Evolutionary conservation across 1,140 invertebrate genomes (phyloP).

Genomic region (Drosophila azteca): DNA sequence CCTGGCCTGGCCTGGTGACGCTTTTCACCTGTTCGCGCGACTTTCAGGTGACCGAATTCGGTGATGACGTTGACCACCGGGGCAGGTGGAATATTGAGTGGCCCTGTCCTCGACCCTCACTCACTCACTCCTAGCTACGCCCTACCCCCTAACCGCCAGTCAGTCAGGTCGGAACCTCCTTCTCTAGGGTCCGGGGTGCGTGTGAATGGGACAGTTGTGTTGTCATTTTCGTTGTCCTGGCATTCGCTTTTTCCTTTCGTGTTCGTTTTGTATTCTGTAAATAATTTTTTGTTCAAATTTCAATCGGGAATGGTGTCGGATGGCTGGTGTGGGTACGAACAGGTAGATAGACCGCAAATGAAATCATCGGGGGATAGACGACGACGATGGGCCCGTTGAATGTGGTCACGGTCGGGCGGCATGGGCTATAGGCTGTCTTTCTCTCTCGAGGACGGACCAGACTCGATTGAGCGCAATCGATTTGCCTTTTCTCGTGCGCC

Average conservation of each 20-base stretch:
- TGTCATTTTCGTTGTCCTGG: constrained; percentile 33
- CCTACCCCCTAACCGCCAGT: no score
- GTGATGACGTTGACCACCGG: constrained; percentile 69
- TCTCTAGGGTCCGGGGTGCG: constrained; percentile 39
- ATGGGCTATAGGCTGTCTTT: constrained; percentile 36
- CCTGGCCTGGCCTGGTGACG: constrained; percentile 19
- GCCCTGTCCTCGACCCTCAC: neutral
- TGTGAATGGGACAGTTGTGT: constrained; percentile 65
- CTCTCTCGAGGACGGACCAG: constrained; percentile 20
- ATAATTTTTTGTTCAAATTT: constrained; percentile 50
- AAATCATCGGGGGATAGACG: constrained; percentile 63
- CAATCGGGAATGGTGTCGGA: constrained; percentile 14
- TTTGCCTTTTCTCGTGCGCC: constrained; percentile 34
- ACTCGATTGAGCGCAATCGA: constrained; percentile 66
- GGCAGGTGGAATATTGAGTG: constrained; percentile 62
- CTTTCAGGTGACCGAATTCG: constrained; percentile 36
- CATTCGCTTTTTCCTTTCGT: constrained; percentile 47
- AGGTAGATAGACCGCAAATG: constrained; percentile 71
- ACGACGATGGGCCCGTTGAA: constrained; percentile 12
- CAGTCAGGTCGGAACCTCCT: neutral
- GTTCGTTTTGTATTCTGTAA: constrained; percentile 30
- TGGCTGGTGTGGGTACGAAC: constrained; percentile 3
- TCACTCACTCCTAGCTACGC: neutral
- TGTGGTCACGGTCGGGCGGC: constrained; percentile 71
- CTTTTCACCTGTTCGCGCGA: constrained; percentile 64